phyloP scores from a whole-genome alignment of 2,888 invertebrate species.

The Agonopterix subpropinquella region DNA sequence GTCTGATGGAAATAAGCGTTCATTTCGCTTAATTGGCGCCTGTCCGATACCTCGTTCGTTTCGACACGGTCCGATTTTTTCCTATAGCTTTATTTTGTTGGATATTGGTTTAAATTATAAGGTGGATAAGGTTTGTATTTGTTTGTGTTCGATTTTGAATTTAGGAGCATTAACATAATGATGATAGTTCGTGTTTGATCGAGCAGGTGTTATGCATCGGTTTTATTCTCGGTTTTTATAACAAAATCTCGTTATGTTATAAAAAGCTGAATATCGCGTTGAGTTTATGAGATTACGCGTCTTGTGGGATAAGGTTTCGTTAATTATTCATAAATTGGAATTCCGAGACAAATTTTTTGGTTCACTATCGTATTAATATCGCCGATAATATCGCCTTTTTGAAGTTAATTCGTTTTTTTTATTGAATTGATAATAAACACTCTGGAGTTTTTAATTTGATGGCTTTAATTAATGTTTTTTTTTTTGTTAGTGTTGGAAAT shows the following conservation, averaged over 20 bases:
- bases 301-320: constrained; percentile 28
- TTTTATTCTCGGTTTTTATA: constrained; percentile 71
- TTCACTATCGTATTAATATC: constrained; percentile 15
- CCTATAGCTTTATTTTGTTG: constrained; percentile 32
- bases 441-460: constrained; percentile 13
- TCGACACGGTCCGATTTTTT: constrained; percentile 52
- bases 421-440: constrained; percentile 12
- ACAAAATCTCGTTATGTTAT: constrained; percentile 67
- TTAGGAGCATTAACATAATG: constrained; percentile 68
- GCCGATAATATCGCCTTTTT: constrained; percentile 9
- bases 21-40: constrained; percentile 68
- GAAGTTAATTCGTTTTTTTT: constrained; percentile 14
- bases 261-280: constrained; percentile 43
- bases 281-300: constrained; percentile 53
- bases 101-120: constrained; percentile 38
- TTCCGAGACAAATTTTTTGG: constrained; percentile 21
- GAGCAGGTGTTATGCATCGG: constrained; percentile 71
- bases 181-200: constrained; percentile 64
- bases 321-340: constrained; percentile 39
- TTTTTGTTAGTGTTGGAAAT: background rate
- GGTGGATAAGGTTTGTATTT: constrained; percentile 38
- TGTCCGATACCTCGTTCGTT: constrained; percentile 55
- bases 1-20: constrained; percentile 61
- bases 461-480: constrained; percentile 10
- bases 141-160: constrained; percentile 31